phyloP scores from a whole-genome alignment of 1,140 invertebrate species.

The Euwallacea similis region DNA sequence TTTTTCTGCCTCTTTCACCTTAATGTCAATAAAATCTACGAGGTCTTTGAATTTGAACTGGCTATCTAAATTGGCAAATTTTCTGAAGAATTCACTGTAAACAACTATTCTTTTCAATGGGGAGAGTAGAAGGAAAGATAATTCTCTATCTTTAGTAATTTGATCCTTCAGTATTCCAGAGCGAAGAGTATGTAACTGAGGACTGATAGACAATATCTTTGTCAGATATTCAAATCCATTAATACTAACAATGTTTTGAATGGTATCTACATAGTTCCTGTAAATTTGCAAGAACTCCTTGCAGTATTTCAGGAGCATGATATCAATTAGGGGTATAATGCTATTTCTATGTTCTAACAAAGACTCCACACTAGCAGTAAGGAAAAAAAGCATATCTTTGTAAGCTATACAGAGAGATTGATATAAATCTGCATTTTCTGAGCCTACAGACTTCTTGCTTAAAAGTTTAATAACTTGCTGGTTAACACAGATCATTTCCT shows the following conservation, averaged over 20 bases:
- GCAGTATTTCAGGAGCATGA: conserved; percentile 69
- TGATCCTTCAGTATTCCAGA: conserved; percentile 59
- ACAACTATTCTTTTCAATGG: conserved; percentile 54
- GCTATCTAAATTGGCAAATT: conserved; percentile 48
- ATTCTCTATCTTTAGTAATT: conserved; percentile 57
- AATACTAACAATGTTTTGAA: conserved; percentile 76
- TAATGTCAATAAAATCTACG: conserved; percentile 64
- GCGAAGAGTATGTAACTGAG: conserved; percentile 59
- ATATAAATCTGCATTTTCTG: conserved; percentile 62
- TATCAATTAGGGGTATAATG: conserved; percentile 64
- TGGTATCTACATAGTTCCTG: conserved; percentile 69
- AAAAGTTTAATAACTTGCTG: conserved; percentile 65
- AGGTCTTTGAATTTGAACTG: conserved; percentile 63
- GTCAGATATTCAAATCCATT: conserved; percentile 70
- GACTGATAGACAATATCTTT: conserved; percentile 63
- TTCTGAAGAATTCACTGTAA: conserved; percentile 32
- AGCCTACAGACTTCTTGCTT: conserved; percentile 60
- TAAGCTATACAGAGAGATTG: conserved; percentile 68
- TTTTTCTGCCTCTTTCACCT: conserved; percentile 65
- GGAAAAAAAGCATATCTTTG: conserved; percentile 69
- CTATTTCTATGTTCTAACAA: conserved; percentile 67
- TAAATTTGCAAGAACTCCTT: conserved; percentile 74
- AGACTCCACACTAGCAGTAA: conserved; percentile 67
- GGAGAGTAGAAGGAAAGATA: conserved; percentile 62
- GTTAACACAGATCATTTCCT: conserved; percentile 67